phyloP scores from a whole-genome alignment of 1,140 invertebrate genomes.

The Varroa destructor region DNA sequence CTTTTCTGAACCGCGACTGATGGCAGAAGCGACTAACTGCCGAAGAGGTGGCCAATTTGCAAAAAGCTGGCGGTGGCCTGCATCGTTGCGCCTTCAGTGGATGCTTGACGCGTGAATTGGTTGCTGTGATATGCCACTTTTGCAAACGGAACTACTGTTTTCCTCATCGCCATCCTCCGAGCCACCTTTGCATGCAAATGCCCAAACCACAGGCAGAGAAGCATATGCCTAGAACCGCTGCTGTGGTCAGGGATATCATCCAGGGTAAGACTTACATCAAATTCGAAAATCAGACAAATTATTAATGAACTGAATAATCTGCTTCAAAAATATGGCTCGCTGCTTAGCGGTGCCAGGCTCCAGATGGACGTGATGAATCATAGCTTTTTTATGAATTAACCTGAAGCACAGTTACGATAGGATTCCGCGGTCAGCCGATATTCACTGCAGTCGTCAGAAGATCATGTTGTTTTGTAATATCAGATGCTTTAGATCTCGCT shows the following conservation, averaged over 20 bases:
- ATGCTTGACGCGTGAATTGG: background rate
- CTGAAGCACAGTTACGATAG: too few species aligned
- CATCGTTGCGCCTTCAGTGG: background rate
- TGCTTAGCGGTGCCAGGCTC: background rate
- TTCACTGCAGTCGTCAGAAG: too few species aligned
- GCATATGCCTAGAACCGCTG: conserved; percentile 4
- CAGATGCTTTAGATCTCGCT: too few species aligned
- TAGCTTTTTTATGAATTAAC: too few species aligned
- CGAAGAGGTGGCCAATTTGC: background rate
- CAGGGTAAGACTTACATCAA: background rate
- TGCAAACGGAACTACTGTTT: conserved; percentile 1
- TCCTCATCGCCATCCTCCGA: conserved; percentile 24
- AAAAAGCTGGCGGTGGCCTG: background rate
- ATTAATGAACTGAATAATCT: background rate
- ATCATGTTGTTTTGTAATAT: too few species aligned
- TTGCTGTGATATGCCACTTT: conserved; percentile 22
- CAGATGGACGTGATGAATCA: background rate
- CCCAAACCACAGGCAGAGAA: background rate
- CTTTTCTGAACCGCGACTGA: too few species aligned
- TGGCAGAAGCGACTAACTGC: conserved; percentile 10
- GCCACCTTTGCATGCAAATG: background rate
- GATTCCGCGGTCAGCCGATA: too few species aligned
- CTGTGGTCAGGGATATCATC: conserved; percentile 13
- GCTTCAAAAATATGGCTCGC: background rate
- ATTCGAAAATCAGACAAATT: background rate